phyloP scores from a whole-genome alignment of 2,888 invertebrate species.

The Drosophila quinaria region DNA sequence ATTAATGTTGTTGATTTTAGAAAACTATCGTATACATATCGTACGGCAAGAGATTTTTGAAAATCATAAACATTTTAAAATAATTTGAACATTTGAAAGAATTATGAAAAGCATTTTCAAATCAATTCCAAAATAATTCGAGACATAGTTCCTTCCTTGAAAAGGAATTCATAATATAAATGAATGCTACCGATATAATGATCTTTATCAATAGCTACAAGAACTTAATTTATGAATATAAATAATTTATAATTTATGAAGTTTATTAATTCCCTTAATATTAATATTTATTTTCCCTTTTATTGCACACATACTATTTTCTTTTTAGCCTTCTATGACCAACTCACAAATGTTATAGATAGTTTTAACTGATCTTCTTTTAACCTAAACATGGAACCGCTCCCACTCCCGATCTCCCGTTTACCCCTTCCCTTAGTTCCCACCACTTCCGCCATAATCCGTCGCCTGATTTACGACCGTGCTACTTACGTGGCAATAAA shows the following conservation, averaged over 20 bases:
- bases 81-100: background rate
- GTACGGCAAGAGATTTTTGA: background rate
- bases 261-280: background rate
- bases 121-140: too few species aligned
- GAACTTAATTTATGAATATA: background rate
- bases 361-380: slow-evolving; percentile 15
- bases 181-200: too few species aligned
- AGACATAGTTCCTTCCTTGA: too few species aligned
- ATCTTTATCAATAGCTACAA: background rate
- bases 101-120: too few species aligned
- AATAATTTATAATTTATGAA: too few species aligned
- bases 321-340: background rate
- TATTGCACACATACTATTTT: too few species aligned
- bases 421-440: background rate
- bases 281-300: background rate
- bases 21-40: slow-evolving; percentile 1
- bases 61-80: background rate
- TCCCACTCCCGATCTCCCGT: background rate
- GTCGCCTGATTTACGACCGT: slow-evolving; percentile 68
- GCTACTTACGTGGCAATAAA: slow-evolving; percentile 74
- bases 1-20: background rate
- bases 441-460: slow-evolving; percentile 18
- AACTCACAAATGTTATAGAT: slow-evolving; percentile 16
- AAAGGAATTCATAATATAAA: too few species aligned
- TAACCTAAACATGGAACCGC: slow-evolving; percentile 6